Evolutionary conservation across 2,113 vertebrate genomes (phyloP).

Genomic region (Nymphicus hollandicus): DNA sequence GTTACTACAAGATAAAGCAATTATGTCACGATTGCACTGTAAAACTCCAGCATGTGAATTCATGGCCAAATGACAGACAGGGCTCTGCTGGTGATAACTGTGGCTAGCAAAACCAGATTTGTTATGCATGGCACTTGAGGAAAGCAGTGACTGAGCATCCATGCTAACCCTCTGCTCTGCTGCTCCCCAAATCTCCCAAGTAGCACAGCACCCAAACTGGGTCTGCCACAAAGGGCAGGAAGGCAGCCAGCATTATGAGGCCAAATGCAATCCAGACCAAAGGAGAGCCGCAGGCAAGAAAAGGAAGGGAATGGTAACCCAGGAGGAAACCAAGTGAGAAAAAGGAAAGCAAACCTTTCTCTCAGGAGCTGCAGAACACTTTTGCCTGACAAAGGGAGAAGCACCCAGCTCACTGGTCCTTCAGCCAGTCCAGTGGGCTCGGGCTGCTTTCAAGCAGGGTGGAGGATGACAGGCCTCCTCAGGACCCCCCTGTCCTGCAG

Average conservation of each 20-base stretch:
- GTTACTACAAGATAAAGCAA: conserved; percentile 6
- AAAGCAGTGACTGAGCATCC: rapidly evolving
- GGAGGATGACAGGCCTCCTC: not conserved
- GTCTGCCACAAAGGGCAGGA: not conserved
- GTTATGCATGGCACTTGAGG: not conserved
- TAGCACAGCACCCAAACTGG: not conserved
- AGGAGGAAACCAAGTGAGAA: not conserved
- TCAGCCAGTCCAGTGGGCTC: not conserved
- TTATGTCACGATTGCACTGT: not conserved
- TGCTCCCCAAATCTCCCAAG: not conserved
- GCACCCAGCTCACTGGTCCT: not conserved
- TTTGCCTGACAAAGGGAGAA: not conserved
- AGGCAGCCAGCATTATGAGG: rapidly evolving
- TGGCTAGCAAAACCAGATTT: not conserved
- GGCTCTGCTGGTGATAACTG: not conserved
- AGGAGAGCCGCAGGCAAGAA: not conserved
- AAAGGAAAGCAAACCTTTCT: not conserved
- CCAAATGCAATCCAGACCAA: not conserved
- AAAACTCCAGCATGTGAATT: not conserved
- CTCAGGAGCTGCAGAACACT: not conserved
- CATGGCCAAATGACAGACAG: not conserved
- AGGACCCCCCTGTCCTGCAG: not conserved
- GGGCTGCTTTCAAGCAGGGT: not conserved
- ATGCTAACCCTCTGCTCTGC: not conserved
- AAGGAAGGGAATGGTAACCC: not conserved